phyloP scores from a whole-genome alignment of 2,888 invertebrate genomes.

The Yponomeuta plumbellus region DNA sequence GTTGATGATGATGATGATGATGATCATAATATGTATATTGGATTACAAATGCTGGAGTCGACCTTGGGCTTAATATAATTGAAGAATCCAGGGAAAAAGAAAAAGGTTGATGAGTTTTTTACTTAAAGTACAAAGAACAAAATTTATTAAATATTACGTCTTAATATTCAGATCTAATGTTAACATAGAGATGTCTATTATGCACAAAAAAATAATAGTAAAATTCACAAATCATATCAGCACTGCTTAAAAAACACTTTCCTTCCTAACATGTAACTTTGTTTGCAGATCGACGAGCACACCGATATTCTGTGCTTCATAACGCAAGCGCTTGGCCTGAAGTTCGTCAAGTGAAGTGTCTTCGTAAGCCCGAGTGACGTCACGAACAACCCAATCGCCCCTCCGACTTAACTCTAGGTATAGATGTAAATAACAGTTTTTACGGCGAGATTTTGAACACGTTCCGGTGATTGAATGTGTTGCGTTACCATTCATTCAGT shows the following conservation, averaged over 20 bases:
- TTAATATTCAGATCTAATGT: too few species aligned
- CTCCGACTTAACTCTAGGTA: conserved; percentile 7
- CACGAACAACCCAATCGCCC: conserved; percentile 21
- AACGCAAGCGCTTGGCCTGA: conserved; percentile 81
- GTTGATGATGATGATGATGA: too few species aligned
- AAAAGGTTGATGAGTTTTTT: too few species aligned
- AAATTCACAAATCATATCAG: too few species aligned
- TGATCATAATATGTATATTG: too few species aligned
- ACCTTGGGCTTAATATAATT: too few species aligned
- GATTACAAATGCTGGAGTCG: too few species aligned
- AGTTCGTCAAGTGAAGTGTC: conserved; percentile 62
- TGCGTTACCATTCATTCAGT: background rate
- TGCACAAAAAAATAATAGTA: too few species aligned
- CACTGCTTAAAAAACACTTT: background rate
- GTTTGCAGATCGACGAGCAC: conserved; percentile 91
- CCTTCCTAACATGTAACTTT: conserved; percentile 20
- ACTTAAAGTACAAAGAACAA: too few species aligned
- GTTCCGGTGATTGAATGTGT: background rate
- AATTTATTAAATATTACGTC: too few species aligned
- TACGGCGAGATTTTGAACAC: background rate
- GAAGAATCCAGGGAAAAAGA: too few species aligned
- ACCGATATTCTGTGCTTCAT: conserved; percentile 93
- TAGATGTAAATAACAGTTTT: background rate
- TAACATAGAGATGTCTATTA: too few species aligned
- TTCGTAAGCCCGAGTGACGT: background rate